phyloP scores from a whole-genome alignment of 2,797 vertebrate species.

The Gymnothorax javanicus region DNA sequence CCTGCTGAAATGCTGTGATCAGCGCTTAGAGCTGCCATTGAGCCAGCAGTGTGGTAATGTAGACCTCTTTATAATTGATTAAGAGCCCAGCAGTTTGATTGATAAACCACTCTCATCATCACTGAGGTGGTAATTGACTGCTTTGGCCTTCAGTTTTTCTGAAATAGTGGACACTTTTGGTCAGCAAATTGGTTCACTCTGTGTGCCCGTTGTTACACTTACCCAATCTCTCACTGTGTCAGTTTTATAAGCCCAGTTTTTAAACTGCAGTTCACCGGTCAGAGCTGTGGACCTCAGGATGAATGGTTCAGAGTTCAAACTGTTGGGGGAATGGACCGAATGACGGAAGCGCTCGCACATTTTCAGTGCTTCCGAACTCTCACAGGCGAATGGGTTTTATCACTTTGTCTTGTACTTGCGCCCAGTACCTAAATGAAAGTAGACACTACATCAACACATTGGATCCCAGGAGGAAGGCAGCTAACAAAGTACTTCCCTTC shows the following conservation, averaged over 20 bases:
- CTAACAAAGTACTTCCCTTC: neutral
- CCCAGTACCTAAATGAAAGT: neutral
- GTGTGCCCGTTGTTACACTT: neutral
- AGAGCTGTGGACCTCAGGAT: neutral
- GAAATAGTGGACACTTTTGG: neutral
- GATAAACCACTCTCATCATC: neutral
- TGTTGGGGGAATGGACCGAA: neutral
- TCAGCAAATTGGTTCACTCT: neutral
- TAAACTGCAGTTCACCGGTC: neutral
- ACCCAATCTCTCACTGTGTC: neutral
- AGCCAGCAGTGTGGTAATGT: neutral
- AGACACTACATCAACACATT: neutral
- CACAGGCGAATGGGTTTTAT: neutral
- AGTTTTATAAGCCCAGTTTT: neutral
- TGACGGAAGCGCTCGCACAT: neutral
- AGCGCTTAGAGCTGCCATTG: neutral
- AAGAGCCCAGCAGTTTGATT: neutral
- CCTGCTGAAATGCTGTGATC: slow-evolving; percentile 2
- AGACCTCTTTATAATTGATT: neutral
- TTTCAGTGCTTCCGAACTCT: neutral
- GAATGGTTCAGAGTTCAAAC: neutral
- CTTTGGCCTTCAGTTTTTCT: neutral
- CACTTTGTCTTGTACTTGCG: neutral
- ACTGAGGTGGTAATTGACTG: neutral
- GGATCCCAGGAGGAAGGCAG: neutral